These are phyloP conservation scores for Morinoia aosen DNA, from an alignment of 2,888 invertebrate genomes.

Conservation along the genomic window DNA sequence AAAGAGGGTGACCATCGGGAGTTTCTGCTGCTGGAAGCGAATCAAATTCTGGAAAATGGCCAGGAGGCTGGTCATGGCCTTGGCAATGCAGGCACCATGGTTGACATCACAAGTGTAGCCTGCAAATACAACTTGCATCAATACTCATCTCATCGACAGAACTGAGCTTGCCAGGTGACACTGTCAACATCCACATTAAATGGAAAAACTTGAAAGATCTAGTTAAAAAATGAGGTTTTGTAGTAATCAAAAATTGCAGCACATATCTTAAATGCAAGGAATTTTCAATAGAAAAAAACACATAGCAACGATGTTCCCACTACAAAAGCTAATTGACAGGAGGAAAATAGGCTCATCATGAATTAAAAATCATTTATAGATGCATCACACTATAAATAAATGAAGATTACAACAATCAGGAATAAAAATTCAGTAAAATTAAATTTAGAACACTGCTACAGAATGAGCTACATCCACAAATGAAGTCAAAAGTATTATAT, in stretches of 20 bases:
- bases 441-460: no score
- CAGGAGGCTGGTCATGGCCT: background rate
- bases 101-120: background rate
- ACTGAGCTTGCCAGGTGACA: background rate
- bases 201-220: background rate
- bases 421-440: no score
- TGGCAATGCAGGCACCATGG: background rate
- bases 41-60: background rate
- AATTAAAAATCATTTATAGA: no score
- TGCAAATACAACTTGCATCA: background rate
- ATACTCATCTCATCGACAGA: background rate
- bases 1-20: background rate
- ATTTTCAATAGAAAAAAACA: background rate
- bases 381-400: no score
- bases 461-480: no score
- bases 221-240: background rate
- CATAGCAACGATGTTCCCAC: no score
- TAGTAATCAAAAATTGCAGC: background rate
- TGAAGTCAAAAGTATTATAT: no score
- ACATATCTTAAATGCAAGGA: background rate
- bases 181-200: background rate
- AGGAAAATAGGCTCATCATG: no score
- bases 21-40: background rate
- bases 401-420: no score
- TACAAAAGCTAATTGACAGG: no score